phyloP scores from a whole-genome alignment of 2,113 vertebrate species.

The Entomyzon cyanotis region DNA sequence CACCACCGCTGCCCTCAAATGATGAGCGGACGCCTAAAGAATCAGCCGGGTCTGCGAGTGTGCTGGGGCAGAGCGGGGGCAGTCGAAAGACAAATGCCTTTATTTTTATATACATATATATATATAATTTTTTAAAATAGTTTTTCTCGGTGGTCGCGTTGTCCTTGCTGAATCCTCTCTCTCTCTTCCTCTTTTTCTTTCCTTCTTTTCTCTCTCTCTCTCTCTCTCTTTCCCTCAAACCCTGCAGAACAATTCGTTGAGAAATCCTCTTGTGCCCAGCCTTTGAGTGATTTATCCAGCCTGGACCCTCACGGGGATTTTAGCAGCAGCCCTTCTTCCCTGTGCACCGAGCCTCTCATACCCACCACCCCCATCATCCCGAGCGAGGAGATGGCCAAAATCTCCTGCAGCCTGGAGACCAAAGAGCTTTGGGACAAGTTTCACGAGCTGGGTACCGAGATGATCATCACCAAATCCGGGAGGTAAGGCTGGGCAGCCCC shows the following conservation, averaged over 20 bases:
- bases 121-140: no score
- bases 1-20: neutral
- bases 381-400: conserved; percentile 97
- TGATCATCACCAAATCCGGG: conserved; percentile 99
- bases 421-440: conserved; percentile 99
- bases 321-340: conserved; percentile 74
- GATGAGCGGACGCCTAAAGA: neutral
- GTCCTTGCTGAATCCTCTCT: neutral
- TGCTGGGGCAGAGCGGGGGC: neutral
- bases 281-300: conserved; percentile 83
- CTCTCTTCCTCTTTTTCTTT: neutral
- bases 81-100: neutral
- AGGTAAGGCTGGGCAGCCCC: conserved; percentile 74
- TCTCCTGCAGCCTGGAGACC: conserved; percentile 95
- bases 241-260: conserved; percentile 93
- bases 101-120: no score
- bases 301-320: conserved; percentile 86
- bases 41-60: neutral
- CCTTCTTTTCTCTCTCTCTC: neutral
- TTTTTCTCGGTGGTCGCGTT: neutral
- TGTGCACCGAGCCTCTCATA: conserved; percentile 94
- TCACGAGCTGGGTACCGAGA: conserved; percentile 96
- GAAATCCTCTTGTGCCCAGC: conserved; percentile 90
- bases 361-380: conserved; percentile 90
- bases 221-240: neutral